Evolutionary conservation across 1,140 invertebrate species (phyloP).

Genomic region (Amphibalanus amphitrite): DNA sequence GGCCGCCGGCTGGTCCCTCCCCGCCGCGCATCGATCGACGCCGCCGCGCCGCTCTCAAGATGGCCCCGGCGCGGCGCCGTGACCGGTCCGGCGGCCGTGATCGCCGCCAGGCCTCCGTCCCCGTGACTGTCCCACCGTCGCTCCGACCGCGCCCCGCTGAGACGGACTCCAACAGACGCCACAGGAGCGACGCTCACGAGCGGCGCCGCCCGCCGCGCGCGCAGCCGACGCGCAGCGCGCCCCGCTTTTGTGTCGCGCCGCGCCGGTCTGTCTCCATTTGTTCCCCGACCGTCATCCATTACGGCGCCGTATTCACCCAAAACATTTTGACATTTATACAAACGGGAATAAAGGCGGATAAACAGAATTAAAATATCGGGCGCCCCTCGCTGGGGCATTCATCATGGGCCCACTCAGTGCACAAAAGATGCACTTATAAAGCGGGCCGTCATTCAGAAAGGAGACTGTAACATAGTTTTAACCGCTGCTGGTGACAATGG

Average conservation of each 20-base stretch:
- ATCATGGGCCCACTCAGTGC: background rate
- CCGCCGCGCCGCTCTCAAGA: background rate
- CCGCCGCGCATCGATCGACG: background rate
- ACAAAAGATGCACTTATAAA: background rate
- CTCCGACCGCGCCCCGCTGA: too few relatives aligned
- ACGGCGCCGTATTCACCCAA: background rate
- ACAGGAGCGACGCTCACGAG: too few relatives aligned
- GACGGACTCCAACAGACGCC: too few relatives aligned
- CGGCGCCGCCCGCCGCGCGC: too few relatives aligned
- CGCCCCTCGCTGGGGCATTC: background rate
- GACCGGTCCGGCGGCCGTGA: too few relatives aligned
- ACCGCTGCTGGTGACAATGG: background rate
- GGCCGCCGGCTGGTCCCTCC: background rate
- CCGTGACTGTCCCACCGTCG: too few relatives aligned
- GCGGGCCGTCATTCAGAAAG: background rate
- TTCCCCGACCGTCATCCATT: background rate
- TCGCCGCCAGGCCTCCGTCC: too few relatives aligned
- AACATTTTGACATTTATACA: conserved; percentile 2
- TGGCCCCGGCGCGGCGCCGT: background rate
- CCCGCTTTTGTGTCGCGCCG: background rate
- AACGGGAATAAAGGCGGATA: background rate
- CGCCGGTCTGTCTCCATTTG: background rate
- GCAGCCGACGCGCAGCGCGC: background rate
- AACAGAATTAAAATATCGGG: conserved; percentile 2
- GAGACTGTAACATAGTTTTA: conserved; percentile 2